These are phyloP conservation scores for Dendrolimus punctatus DNA, from an alignment of 1,140 invertebrate species.

Conservation along the genomic window DNA sequence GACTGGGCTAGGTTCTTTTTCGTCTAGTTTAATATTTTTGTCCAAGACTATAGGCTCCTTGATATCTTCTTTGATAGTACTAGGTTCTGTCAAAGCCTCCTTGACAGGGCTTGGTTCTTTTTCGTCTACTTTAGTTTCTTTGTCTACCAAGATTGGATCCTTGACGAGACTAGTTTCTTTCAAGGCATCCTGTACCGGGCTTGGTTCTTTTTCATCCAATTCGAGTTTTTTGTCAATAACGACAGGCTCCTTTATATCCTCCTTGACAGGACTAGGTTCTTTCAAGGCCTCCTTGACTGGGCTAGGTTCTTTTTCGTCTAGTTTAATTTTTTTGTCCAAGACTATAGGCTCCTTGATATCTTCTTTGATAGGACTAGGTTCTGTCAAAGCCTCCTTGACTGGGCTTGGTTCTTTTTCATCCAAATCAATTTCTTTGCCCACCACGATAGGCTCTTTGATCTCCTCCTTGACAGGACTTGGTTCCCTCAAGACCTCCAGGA, in stretches of 20 bases:
- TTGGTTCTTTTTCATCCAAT: no score
- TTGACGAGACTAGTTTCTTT: no score
- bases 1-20: background rate
- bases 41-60: no score
- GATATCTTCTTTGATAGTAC: no score
- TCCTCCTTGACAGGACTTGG: slow-evolving; percentile 1
- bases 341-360: background rate
- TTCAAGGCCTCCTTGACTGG: background rate
- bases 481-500: background rate
- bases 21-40: background rate
- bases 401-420: slow-evolving; percentile 3
- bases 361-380: background rate
- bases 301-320: slow-evolving; percentile 1
- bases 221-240: no score
- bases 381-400: background rate
- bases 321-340: no score
- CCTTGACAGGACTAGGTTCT: no score
- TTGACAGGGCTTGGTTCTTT: background rate
- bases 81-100: background rate
- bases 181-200: no score
- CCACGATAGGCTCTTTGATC: background rate
- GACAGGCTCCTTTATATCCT: no score
- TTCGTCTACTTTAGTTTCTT: background rate
- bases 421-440: background rate
- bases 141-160: background rate